Evolutionary conservation across 2,113 vertebrate species (phyloP).

Genomic region (Syngnathus typhle): DNA sequence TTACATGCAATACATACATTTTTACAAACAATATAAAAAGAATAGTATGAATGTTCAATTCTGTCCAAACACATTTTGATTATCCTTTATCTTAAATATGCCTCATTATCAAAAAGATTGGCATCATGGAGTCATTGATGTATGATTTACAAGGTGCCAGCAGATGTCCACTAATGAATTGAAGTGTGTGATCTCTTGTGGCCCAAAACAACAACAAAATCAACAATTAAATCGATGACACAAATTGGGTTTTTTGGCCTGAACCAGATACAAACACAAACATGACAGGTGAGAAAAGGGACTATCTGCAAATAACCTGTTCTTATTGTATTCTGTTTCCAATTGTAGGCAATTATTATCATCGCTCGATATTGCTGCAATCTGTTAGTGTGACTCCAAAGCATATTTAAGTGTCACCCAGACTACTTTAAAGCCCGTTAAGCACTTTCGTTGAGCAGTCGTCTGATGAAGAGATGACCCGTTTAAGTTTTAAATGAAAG

Average conservation of each 20-base stretch:
- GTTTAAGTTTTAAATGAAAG: conserved; percentile 21
- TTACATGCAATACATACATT: too few species aligned
- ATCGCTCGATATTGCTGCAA: conserved; percentile 20
- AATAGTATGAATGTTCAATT: background rate
- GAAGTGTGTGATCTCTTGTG: conserved; percentile 7
- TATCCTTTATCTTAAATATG: conserved; percentile 6
- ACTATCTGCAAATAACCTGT: background rate
- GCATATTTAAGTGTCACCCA: conserved; percentile 27
- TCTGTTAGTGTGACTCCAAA: conserved; percentile 29
- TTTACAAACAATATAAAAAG: background rate
- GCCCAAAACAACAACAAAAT: conserved; percentile 17
- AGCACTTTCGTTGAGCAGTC: conserved; percentile 13
- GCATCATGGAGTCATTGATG: conserved; percentile 35
- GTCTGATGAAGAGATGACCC: conserved; percentile 31
- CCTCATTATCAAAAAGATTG: conserved; percentile 31
- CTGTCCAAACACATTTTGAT: background rate
- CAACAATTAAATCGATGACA: conserved; percentile 26
- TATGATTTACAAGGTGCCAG: conserved; percentile 24
- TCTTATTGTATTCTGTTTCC: conserved; percentile 19
- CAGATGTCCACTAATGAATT: conserved; percentile 27
- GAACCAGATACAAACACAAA: conserved; percentile 7
- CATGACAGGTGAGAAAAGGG: conserved; percentile 4
- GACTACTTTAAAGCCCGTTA: conserved; percentile 16
- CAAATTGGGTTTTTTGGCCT: conserved; percentile 16
- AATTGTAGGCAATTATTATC: conserved; percentile 7